phyloP scores from a whole-genome alignment of 2,888 invertebrate species.

The Periphyllus acericola region DNA sequence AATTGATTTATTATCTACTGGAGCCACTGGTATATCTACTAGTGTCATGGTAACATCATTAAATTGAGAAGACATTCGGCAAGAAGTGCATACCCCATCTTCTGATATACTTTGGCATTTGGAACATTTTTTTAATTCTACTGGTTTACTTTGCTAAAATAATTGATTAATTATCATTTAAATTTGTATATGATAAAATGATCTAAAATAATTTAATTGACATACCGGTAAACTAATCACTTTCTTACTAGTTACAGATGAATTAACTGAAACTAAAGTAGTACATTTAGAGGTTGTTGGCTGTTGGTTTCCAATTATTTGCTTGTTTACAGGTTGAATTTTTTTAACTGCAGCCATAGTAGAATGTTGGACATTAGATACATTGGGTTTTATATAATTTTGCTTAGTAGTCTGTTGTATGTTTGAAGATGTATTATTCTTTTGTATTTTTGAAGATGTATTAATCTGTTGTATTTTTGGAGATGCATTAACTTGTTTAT shows the following conservation, averaged over 20 bases:
- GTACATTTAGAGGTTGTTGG: background rate
- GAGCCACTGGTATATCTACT: constrained; percentile 26
- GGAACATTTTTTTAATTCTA: background rate
- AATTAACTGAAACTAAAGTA: background rate
- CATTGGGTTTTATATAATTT: background rate
- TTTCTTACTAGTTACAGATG: background rate
- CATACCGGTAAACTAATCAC: background rate
- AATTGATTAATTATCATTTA: constrained; percentile 5
- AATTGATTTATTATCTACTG: too few species aligned
- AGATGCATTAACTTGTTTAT: too few species aligned
- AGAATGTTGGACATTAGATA: background rate
- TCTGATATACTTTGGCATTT: background rate
- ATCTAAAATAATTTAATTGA: background rate
- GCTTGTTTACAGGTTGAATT: background rate
- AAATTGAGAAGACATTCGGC: constrained; percentile 14
- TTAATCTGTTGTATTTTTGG: too few species aligned
- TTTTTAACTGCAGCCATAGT: background rate
- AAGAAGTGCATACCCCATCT: constrained; percentile 13
- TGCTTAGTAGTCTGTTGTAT: background rate
- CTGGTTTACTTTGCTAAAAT: background rate
- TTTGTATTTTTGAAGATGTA: background rate
- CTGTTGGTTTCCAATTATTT: background rate
- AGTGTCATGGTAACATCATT: constrained; percentile 28
- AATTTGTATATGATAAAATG: background rate
- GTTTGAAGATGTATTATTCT: constrained; percentile 6